Base-by-base conservation (phyloP, 2,797 vertebrate species). In the Psittacula derbiana region DNA sequence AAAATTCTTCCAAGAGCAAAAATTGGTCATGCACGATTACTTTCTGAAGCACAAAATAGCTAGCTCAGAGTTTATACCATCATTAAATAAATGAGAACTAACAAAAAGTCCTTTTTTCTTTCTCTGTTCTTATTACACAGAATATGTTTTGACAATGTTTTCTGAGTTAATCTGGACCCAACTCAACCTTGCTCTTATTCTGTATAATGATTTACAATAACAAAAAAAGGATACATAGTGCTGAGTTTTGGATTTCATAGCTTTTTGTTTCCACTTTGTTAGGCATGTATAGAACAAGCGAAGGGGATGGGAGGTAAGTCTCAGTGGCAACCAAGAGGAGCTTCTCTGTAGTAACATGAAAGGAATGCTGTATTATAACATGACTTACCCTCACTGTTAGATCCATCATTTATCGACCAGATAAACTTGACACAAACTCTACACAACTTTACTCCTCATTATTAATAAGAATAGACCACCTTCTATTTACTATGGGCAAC, bases 71-170 rank as follows among this genome's bases (percentile, higher is more conserved):
- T 92, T 92, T 74, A 78, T 78, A 64, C 64, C 31, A 50, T 87
- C 86, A 94, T 96, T 94, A 95, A 96, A 89, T 61, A 93, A 93
- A 94, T 90, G 46, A 46, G 72, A 89, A 58, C 61, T 91, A 95
- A 92, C 66, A 87, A 80, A 74, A 88, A 82, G 43, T 70, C 49
- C 2, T 80, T 78, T 92, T 80, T 57, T 78, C 16, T 58, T 84
- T 70, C 40, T 85, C 27, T 91, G 52, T 90, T 61, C 46, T 78
- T 92, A 92, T 93, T 96, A 88, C 16, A 15, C 30, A 75, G 46
- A 89, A 78, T 92, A 73, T 65, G 17, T 83, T 93, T 91, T 83
- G 92, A 91, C 75, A 75, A 65, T 61, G 43, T 50, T 91, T 95
- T 89, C 84, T 27, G 53, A 43, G 25, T 69, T 65, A 72, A 86